These are phyloP conservation scores for Saccopteryx leptura DNA, from an alignment of 2,113 vertebrate genomes.

Conservation along the genomic window DNA sequence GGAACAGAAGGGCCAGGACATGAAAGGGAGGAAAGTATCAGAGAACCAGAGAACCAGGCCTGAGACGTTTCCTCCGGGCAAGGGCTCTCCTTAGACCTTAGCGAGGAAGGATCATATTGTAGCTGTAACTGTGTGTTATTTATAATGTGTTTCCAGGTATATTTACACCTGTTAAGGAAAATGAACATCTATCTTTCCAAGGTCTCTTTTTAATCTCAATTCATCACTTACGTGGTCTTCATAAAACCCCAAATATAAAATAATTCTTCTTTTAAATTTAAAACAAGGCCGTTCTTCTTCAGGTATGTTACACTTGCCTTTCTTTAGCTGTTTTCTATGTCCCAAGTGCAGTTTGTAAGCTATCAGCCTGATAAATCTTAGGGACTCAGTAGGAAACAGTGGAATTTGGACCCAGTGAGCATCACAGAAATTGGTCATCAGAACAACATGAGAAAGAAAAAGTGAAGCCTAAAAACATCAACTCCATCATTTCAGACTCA, in stretches of 20 bases:
- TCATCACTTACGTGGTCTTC: neutral
- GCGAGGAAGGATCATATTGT: neutral
- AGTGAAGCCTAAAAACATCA: neutral
- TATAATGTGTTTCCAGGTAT: neutral
- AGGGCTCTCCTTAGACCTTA: neutral
- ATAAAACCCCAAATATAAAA: constrained; percentile 31
- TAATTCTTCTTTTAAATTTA: neutral
- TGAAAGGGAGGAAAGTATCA: neutral
- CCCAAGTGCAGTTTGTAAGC: neutral
- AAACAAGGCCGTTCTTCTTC: neutral
- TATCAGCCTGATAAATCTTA: neutral
- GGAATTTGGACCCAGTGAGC: constrained; percentile 11
- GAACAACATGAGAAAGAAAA: constrained; percentile 29
- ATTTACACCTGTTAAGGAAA: neutral
- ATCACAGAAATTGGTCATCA: constrained; percentile 38
- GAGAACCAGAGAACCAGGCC: neutral
- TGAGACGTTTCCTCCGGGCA: neutral
- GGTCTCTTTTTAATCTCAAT: neutral
- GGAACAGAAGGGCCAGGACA: neutral
- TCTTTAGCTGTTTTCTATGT: neutral
- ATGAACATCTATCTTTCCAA: neutral
- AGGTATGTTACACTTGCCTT: neutral
- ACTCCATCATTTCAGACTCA: neutral
- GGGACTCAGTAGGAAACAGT: constrained; percentile 15
- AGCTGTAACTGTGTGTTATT: neutral